Evolutionary conservation across 2,113 vertebrate species (phyloP), one percentile per base, ranked within the genome.

Genomic region (Halcyon malimbica): DNA sequence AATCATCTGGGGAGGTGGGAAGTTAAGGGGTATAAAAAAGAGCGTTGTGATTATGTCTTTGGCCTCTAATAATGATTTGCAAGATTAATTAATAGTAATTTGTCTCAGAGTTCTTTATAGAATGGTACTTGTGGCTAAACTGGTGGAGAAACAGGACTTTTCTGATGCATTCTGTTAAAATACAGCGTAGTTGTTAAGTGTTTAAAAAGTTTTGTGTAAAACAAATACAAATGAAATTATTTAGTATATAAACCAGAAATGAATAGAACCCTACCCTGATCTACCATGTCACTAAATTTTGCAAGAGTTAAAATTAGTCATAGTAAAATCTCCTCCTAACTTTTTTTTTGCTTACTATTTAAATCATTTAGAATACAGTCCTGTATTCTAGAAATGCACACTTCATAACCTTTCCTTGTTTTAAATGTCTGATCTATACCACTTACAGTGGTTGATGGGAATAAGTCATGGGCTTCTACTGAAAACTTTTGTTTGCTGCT

Each of bases 371-470:
- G 13, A 39, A 64, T 48, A 15, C 25, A 67, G 3, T 54, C 86
- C 28, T 63, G 12, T 67, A 8, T 20, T 75, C 62, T 76, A 44
- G 82, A 88, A 93, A 44, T 29, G 15, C 2, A 37, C 5, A 37
- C 21, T 6, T 85, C 11, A 3, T 25, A 89, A 70, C 8, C 3
- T 2, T 87, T 78, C 12, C 14, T 80, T 74, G 41, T 57, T 74
- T 65, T 65, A 35, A 42, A 21, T 29, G 3, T n/a, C 37, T 87
- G 9, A 57, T 78, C 54, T 89, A 37, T 28, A 35, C 13, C 33
- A 8, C n/a, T 71, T 69, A 3, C 1, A 8, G 0, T 29, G 17
- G 8, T 42, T 79, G 53, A 17, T 13, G 10, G 50, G 57, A 46
- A 5, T 78, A 73, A 76, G 9, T 74, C 12, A 7, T 13, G 24